phyloP scores from a whole-genome alignment of 2,797 vertebrate species.

The Phrynocephalus vlangalii region DNA sequence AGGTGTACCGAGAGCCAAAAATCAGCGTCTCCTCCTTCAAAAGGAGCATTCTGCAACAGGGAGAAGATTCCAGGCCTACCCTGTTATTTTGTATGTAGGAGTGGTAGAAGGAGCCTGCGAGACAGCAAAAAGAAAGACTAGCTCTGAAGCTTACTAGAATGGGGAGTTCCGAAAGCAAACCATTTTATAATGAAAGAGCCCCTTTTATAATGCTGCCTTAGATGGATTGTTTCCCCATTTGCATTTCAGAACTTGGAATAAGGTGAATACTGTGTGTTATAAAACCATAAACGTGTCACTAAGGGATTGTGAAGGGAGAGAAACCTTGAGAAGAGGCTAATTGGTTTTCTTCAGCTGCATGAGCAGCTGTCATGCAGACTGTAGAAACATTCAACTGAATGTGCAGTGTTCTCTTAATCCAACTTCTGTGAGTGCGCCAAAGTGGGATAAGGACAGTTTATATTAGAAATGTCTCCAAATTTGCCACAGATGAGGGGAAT shows the following conservation, averaged over 20 bases:
- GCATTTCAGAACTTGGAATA: background rate
- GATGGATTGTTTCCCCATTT: background rate
- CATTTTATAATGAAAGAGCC: background rate
- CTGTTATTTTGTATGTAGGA: constrained; percentile 3
- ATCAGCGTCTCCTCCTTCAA: background rate
- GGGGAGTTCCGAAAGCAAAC: background rate
- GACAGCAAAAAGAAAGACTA: background rate
- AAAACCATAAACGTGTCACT: background rate
- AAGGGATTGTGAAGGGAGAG: background rate
- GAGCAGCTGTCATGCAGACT: background rate
- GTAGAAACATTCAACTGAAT: background rate
- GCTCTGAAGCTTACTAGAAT: background rate
- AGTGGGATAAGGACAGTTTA: background rate
- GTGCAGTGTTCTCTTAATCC: background rate
- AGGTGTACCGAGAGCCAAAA: background rate
- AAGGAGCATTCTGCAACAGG: constrained; percentile 6
- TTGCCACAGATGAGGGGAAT: background rate
- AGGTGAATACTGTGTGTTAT: background rate
- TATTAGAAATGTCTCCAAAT: background rate
- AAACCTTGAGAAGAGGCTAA: background rate
- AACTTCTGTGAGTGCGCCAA: background rate
- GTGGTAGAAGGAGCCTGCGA: background rate
- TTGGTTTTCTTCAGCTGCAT: background rate
- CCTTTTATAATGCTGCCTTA: background rate
- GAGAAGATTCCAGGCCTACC: background rate